A percentile compares a stretch with the other conserved stretches of the same genome.
Evolutionary conservation across 2,113 vertebrate species (phyloP).

Genomic region (Hylia prasina): DNA sequence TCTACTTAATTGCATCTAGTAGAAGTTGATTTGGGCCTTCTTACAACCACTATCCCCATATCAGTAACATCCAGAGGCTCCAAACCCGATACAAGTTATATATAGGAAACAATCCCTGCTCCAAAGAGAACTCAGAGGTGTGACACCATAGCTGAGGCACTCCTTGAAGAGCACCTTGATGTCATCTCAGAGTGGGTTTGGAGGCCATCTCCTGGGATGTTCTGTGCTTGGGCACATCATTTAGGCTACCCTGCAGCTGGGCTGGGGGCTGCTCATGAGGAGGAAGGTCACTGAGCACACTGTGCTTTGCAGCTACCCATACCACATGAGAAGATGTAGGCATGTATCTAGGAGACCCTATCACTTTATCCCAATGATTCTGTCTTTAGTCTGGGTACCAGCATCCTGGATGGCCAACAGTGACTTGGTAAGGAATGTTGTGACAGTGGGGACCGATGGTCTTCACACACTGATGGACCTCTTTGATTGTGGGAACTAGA

Average conservation of each 20-base stretch:
- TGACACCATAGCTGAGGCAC: neutral
- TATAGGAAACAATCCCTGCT: neutral
- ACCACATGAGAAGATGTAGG: neutral
- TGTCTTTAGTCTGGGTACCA: neutral
- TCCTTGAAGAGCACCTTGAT: neutral
- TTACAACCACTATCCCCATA: too few relatives aligned
- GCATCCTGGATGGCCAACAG: neutral
- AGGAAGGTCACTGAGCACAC: fast-evolving
- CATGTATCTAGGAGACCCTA: neutral
- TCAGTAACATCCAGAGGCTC: neutral
- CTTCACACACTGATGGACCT: neutral
- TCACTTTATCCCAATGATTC: neutral
- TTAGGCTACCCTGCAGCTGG: neutral
- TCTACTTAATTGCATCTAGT: neutral
- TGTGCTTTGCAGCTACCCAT: neutral
- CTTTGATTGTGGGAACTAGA: neutral
- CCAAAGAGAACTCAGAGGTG: neutral
- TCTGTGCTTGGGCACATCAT: neutral
- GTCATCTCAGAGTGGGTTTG: neutral
- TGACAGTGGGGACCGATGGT: neutral
- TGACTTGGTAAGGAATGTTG: neutral
- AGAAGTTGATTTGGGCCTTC: neutral
- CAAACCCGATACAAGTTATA: neutral
- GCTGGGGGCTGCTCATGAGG: neutral
- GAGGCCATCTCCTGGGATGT: neutral